These are phyloP conservation scores for Smutsia gigantea DNA, from an alignment of 2,797 vertebrate genomes.

Conservation along the genomic window DNA sequence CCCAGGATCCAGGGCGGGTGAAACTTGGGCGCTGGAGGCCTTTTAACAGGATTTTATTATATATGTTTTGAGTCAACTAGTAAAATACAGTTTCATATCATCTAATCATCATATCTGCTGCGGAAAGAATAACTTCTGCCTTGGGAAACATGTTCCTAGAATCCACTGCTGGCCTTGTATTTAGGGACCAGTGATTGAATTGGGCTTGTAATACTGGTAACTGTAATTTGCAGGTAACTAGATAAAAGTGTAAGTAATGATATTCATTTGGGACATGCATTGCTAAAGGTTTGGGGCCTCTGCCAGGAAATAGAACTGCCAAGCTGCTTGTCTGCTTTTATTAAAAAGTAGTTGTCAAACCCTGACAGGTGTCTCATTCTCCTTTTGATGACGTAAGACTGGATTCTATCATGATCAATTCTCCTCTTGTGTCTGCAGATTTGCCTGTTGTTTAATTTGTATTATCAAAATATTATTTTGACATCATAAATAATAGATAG, in stretches of 20 bases:
- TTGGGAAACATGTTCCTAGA: conserved; percentile 31
- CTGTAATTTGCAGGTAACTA: conserved; percentile 56
- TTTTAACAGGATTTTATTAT: conserved; percentile 49
- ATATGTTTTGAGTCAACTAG: conserved; percentile 55
- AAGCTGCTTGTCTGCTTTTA: conserved; percentile 60
- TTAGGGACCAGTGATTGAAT: conserved; percentile 50
- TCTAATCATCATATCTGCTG: conserved; percentile 52
- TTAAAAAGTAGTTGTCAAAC: conserved; percentile 67
- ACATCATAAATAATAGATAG: conserved; percentile 64
- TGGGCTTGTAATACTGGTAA: conserved; percentile 35
- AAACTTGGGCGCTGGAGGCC: neutral
- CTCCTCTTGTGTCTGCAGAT: conserved; percentile 35
- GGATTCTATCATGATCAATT: conserved; percentile 43
- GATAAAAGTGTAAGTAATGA: conserved; percentile 51
- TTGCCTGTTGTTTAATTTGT: conserved; percentile 67
- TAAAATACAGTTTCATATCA: conserved; percentile 62
- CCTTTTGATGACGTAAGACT: conserved; percentile 61
- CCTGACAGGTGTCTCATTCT: conserved; percentile 56
- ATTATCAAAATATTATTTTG: conserved; percentile 73
- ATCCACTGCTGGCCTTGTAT: neutral
- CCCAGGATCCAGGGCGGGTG: neutral
- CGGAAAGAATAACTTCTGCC: conserved; percentile 57
- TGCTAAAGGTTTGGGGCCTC: conserved; percentile 3
- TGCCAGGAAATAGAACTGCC: conserved; percentile 16
- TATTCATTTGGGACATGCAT: neutral